phyloP scores from a whole-genome alignment of 2,888 invertebrate species.

The Epirrhoe alternata region DNA sequence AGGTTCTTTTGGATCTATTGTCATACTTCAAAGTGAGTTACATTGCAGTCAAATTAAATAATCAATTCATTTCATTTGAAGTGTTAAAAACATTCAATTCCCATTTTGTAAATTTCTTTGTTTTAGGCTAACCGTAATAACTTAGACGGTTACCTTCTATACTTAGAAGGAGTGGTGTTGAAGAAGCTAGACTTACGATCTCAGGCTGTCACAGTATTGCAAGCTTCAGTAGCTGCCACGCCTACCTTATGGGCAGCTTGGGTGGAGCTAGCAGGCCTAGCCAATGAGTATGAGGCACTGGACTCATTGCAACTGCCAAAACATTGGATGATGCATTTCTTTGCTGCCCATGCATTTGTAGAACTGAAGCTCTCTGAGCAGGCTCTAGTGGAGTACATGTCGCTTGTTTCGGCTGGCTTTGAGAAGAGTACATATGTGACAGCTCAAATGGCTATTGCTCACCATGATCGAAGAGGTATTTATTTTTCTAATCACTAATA shows the following conservation, averaged over 20 bases:
- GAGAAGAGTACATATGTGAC: constrained; percentile 94
- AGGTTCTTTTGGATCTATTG: constrained; percentile 73
- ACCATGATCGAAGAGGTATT: constrained; percentile 95
- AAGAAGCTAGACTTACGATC: constrained; percentile 92
- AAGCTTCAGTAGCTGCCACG: constrained; percentile 90
- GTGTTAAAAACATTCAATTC: neutral
- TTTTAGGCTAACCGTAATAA: constrained; percentile 85
- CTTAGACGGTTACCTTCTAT: constrained; percentile 94
- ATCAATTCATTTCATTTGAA: neutral
- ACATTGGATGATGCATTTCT: constrained; percentile 98
- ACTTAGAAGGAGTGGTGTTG: constrained; percentile 95
- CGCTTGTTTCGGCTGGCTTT: constrained; percentile 92
- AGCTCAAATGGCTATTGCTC: constrained; percentile 96
- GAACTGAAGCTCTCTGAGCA: constrained; percentile 96
- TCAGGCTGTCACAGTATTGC: constrained; percentile 91
- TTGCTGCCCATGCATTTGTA: constrained; percentile 94
- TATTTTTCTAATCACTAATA: neutral
- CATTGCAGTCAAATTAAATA: neutral
- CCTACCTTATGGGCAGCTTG: constrained; percentile 98
- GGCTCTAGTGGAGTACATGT: constrained; percentile 92
- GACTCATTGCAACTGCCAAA: constrained; percentile 89
- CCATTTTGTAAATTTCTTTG: neutral
- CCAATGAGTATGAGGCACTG: constrained; percentile 92
- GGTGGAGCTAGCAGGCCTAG: constrained; percentile 94
- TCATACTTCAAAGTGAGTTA: constrained; percentile 76